Evolutionary conservation across 2,113 vertebrate species (phyloP).

Genomic region (Colius striatus): DNA sequence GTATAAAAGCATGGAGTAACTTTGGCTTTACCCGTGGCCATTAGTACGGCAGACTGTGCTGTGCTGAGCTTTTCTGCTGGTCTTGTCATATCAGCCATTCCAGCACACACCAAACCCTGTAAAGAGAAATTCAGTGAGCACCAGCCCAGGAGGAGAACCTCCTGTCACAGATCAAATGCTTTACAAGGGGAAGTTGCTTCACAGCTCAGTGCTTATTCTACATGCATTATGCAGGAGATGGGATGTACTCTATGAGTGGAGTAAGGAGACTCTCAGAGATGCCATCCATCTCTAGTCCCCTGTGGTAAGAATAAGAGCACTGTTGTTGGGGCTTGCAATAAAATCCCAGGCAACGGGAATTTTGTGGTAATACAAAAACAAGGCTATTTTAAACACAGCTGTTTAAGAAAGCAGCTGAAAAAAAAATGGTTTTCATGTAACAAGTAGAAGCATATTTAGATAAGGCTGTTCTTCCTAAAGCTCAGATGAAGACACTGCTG

Average conservation of each 20-base stretch:
- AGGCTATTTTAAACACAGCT: neutral
- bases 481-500: neutral
- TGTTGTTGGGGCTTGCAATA: neutral
- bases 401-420: neutral
- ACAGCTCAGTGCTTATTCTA: neutral
- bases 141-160: neutral
- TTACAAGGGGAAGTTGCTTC: neutral
- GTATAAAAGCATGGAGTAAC: neutral
- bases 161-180: neutral
- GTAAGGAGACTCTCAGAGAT: neutral
- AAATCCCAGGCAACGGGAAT: neutral
- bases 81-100: slow-evolving; percentile 93
- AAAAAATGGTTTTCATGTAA: neutral
- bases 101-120: slow-evolving; percentile 91
- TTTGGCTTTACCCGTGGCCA: slow-evolving; percentile 86
- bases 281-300: neutral
- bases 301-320: neutral
- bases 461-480: neutral
- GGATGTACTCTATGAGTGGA: neutral
- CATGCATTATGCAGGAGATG: neutral
- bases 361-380: neutral
- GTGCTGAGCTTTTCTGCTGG: slow-evolving; percentile 95
- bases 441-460: neutral
- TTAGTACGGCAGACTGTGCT: slow-evolving; percentile 92
- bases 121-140: slow-evolving; percentile 20